phyloP scores from a whole-genome alignment of 2,888 invertebrate species.

The Conistra vaccinii region DNA sequence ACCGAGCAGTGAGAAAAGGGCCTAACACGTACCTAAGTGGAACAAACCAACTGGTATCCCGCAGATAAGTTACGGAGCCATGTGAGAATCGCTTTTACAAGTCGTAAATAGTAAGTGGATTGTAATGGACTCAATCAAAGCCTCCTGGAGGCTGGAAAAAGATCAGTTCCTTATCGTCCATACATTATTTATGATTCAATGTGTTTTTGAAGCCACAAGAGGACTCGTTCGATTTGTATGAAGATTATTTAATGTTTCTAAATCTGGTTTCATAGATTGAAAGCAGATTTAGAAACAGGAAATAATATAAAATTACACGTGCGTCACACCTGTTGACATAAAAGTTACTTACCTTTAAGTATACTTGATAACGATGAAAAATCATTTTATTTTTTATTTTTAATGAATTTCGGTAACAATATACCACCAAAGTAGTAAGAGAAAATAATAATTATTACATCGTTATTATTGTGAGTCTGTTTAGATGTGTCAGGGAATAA shows the following conservation, averaged over 20 bases:
- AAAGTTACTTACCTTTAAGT: not conserved
- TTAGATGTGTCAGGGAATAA: not conserved
- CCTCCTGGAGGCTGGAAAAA: constrained; percentile 41
- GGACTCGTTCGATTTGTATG: constrained; percentile 20
- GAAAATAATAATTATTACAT: not conserved
- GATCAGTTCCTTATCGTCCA: constrained; percentile 27
- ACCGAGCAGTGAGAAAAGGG: too few relatives aligned
- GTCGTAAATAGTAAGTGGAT: constrained; percentile 82
- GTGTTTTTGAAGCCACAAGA: constrained; percentile 13
- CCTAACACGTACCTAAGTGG: constrained; percentile 49
- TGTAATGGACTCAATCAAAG: constrained; percentile 78
- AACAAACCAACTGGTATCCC: constrained; percentile 71
- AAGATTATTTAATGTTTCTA: constrained; percentile 23
- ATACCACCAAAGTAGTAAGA: not conserved
- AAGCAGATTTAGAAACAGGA: too few relatives aligned
- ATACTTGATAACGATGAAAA: not conserved
- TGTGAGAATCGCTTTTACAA: constrained; percentile 80
- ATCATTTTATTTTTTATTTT: not conserved
- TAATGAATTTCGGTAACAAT: not conserved
- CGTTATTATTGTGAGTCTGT: not conserved
- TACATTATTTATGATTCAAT: constrained; percentile 44
- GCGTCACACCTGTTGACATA: not conserved
- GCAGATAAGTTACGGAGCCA: constrained; percentile 71
- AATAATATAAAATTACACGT: constrained; percentile 15
- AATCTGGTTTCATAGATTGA: constrained; percentile 3